Conservation (phyloP, 2,888 invertebrate genomes). For the Mythimna ferrago region DNA sequence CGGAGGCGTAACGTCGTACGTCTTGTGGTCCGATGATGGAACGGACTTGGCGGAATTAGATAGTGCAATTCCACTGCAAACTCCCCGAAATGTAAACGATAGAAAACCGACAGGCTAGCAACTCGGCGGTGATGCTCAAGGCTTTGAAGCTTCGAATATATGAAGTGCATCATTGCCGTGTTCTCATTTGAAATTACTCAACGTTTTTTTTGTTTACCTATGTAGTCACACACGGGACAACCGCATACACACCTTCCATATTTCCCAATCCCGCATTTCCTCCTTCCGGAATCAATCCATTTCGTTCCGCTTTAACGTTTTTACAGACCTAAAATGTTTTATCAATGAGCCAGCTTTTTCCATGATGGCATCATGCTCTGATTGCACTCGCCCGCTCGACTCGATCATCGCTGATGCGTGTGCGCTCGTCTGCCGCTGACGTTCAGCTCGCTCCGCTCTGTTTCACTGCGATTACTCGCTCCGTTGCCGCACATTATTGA, state of each 20-base stretch:
- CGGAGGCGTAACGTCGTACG: too few species aligned
- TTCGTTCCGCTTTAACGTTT: neutral
- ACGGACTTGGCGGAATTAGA: too few species aligned
- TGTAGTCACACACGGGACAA: neutral
- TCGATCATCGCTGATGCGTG: slow-evolving; percentile 33
- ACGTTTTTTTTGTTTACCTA: neutral
- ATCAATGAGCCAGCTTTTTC: slow-evolving; percentile 19
- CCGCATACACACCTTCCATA: neutral
- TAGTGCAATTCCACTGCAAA: too few species aligned
- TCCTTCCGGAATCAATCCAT: too few species aligned
- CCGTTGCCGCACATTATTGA: slow-evolving; percentile 40
- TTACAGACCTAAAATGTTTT: neutral
- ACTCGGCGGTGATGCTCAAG: too few species aligned
- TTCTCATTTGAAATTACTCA: too few species aligned
- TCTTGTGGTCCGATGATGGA: too few species aligned
- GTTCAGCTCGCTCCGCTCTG: slow-evolving; percentile 61
- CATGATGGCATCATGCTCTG: slow-evolving; percentile 53
- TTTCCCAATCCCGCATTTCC: neutral
- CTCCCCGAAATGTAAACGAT: too few species aligned
- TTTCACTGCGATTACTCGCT: slow-evolving; percentile 59
- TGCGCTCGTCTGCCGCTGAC: slow-evolving; percentile 50
- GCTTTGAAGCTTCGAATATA: too few species aligned
- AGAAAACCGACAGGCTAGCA: too few species aligned
- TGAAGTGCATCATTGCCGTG: too few species aligned
- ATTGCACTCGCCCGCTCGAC: slow-evolving; percentile 26